Evolutionary conservation across 2,888 invertebrate genomes (phyloP).

Genomic region (Tenthredo livida): DNA sequence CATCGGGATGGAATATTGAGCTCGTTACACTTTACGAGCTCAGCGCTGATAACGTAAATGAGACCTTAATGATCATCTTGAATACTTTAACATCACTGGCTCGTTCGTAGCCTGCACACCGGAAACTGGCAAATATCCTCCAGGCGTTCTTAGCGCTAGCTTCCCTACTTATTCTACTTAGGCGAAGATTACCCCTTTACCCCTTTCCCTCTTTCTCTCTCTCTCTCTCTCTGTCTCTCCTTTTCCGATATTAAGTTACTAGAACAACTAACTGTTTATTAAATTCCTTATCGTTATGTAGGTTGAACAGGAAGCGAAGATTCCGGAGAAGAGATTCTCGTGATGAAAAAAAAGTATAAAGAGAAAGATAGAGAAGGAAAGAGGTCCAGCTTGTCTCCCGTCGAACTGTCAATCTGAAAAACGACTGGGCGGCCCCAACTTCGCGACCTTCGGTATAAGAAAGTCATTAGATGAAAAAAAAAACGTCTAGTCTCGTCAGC

Average conservation of each 20-base stretch:
- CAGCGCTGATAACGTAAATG: constrained; percentile 36
- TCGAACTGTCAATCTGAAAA: neutral
- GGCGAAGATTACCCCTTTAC: constrained; percentile 17
- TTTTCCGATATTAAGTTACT: neutral
- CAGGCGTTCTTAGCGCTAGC: neutral
- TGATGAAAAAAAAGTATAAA: neutral
- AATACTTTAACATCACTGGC: constrained; percentile 25
- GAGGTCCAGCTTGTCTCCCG: neutral
- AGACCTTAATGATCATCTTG: constrained; percentile 44
- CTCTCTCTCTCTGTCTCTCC: neutral
- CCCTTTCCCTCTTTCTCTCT: neutral
- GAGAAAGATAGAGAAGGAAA: neutral
- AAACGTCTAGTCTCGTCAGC: neutral
- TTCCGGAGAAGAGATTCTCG: neutral
- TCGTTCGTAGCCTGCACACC: neutral
- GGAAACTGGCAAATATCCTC: constrained; percentile 30
- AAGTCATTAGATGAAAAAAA: neutral
- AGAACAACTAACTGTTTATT: neutral
- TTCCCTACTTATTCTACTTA: constrained; percentile 12
- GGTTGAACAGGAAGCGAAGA: neutral
- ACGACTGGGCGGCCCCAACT: neutral
- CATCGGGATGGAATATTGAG: constrained; percentile 32
- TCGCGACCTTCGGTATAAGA: neutral
- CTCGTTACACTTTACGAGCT: constrained; percentile 42
- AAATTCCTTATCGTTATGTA: neutral